Conservation (phyloP, 2,113 vertebrate genomes). For the Heterotilapia buettikoferi region DNA sequence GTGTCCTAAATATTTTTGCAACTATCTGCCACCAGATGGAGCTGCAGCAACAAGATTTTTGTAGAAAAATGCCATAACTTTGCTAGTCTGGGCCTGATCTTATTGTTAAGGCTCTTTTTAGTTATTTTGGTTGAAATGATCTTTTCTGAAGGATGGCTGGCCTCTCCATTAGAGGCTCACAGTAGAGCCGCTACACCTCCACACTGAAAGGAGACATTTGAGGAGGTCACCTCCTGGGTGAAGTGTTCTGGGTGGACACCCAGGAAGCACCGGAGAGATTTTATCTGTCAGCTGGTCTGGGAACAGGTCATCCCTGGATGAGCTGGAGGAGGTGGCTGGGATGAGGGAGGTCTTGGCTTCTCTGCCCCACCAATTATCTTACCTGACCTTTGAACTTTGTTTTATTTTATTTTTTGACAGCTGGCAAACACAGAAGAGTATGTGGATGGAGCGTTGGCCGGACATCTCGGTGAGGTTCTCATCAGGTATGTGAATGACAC, state of each 20-base stretch:
- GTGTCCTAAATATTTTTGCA: neutral
- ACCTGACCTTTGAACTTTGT: neutral
- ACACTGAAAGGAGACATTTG: neutral
- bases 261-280: neutral
- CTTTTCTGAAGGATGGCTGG: neutral
- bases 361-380: neutral
- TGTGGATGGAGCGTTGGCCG: constrained; percentile 94
- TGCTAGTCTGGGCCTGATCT: neutral
- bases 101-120: neutral
- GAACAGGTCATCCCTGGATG: neutral
- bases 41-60: neutral
- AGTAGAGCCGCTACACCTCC: neutral
- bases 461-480: constrained; percentile 95
- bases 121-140: neutral
- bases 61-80: neutral
- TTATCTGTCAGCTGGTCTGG: neutral
- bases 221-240: neutral
- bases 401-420: constrained; percentile 50
- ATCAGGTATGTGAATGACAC: constrained; percentile 79
- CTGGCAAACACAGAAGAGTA: constrained; percentile 98
- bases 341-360: neutral
- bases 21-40: neutral
- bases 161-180: neutral
- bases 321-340: neutral
- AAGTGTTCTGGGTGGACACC: neutral